Evolutionary conservation across 2,888 invertebrate species (phyloP).

Genomic region (Dicyrtoma fusca): DNA sequence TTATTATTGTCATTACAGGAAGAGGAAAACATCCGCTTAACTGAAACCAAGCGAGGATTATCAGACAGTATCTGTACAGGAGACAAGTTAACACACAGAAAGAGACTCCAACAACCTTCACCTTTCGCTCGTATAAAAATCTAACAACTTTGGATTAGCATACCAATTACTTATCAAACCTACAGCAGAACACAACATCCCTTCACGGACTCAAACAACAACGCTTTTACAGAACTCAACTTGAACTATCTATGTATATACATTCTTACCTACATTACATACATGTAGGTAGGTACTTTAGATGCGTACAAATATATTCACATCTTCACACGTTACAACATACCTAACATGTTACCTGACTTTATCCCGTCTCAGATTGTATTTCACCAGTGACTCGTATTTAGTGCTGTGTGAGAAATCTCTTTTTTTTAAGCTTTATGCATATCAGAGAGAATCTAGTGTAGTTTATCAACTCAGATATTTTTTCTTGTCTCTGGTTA

Average conservation of each 20-base stretch:
- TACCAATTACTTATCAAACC: constrained; percentile 31
- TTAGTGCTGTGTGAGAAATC: neutral
- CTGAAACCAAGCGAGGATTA: too few species aligned
- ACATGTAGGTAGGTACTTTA: too few species aligned
- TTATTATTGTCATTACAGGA: constrained; percentile 11
- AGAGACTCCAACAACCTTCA: constrained; percentile 29
- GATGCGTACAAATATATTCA: too few species aligned
- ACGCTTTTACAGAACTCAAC: too few species aligned
- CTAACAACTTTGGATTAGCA: constrained; percentile 31
- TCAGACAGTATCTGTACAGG: too few species aligned
- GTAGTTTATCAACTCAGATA: too few species aligned
- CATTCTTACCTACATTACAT: too few species aligned
- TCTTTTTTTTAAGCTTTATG: neutral
- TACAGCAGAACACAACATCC: neutral
- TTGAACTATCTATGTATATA: too few species aligned
- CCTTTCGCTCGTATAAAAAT: constrained; percentile 23
- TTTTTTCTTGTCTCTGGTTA: neutral
- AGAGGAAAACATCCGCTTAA: too few species aligned
- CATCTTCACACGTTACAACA: neutral
- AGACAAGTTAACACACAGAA: neutral
- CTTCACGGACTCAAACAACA: neutral
- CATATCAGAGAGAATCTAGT: neutral
- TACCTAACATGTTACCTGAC: neutral
- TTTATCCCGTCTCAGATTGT: neutral
- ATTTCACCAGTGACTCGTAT: constrained; percentile 1